phyloP scores from a whole-genome alignment of 2,113 vertebrate genomes.

The zebrafish (Danio rerio) region DNA sequence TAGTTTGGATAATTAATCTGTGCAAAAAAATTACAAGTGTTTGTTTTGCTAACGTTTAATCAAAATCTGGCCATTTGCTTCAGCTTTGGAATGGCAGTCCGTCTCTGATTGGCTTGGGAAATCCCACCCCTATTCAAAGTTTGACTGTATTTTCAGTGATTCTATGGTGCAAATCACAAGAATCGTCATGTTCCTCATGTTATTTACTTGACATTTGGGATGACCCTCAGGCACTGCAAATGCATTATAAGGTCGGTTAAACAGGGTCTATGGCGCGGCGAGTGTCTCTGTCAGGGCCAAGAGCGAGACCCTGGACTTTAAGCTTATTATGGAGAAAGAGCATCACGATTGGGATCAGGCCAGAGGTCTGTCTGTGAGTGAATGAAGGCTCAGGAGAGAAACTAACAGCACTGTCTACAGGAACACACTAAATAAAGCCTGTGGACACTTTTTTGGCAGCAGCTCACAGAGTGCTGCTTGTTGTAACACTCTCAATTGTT shows the following conservation, averaged over 20 bases:
- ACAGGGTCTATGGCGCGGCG: neutral
- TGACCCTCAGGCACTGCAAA: neutral
- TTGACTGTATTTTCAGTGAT: too few species aligned
- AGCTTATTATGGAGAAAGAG: constrained; percentile 6
- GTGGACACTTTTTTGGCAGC: constrained; percentile 2
- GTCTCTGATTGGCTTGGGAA: too few species aligned
- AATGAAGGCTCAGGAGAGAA: neutral
- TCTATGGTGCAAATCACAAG: too few species aligned
- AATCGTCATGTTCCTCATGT: neutral
- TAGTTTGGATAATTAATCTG: too few species aligned
- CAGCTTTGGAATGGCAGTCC: too few species aligned
- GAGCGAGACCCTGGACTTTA: constrained; percentile 18
- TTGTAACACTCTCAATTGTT: neutral
- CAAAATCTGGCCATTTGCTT: too few species aligned
- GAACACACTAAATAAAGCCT: constrained; percentile 23
- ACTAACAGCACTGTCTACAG: neutral
- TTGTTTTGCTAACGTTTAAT: too few species aligned
- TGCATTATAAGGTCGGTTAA: constrained; percentile 12
- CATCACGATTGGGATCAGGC: constrained; percentile 5
- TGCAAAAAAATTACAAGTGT: too few species aligned
- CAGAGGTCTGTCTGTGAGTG: neutral
- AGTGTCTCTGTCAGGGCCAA: neutral
- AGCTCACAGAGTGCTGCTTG: neutral
- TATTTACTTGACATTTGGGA: constrained; percentile 7
- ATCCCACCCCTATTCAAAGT: too few species aligned